These are phyloP conservation scores for Orthosia gothica DNA, from an alignment of 2,888 invertebrate species.

Conservation along the genomic window DNA sequence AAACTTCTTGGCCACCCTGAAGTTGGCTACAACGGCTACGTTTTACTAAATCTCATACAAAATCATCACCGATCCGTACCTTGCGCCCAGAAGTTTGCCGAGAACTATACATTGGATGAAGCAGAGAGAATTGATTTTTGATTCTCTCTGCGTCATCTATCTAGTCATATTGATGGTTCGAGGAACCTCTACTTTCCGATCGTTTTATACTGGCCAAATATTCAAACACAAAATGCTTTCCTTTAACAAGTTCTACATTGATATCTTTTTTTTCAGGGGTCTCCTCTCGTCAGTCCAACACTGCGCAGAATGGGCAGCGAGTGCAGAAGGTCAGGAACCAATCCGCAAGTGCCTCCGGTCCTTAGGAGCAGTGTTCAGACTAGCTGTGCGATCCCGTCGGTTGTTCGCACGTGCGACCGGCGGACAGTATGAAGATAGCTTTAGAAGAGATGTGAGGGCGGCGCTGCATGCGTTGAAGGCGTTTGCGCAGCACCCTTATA, in stretches of 20 bases:
- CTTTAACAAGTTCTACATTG: background rate
- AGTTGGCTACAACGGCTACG: no score
- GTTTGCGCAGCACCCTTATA: constrained; percentile 93
- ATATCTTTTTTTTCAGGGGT: constrained; percentile 90
- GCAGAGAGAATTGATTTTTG: no score
- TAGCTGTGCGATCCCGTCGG: constrained; percentile 97
- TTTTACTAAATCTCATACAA: no score
- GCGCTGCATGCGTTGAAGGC: constrained; percentile 95
- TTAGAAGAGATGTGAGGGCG: constrained; percentile 95
- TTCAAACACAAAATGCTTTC: background rate
- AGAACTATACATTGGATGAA: no score
- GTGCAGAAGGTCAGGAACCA: constrained; percentile 97
- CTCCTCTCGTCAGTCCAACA: constrained; percentile 97
- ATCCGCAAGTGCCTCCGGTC: constrained; percentile 98
- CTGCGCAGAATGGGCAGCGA: constrained; percentile 96
- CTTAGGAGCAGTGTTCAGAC: constrained; percentile 97
- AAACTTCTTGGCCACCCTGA: no score
- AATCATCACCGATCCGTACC: no score
- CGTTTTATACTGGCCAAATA: no score
- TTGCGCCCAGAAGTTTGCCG: no score
- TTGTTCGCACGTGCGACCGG: constrained; percentile 97
- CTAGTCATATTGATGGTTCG: no score
- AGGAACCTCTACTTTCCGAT: no score
- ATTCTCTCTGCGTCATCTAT: no score
- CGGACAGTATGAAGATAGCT: constrained; percentile 97